Base-by-base conservation (phyloP, 2,888 invertebrate genomes). In the Dioctria linearis region DNA sequence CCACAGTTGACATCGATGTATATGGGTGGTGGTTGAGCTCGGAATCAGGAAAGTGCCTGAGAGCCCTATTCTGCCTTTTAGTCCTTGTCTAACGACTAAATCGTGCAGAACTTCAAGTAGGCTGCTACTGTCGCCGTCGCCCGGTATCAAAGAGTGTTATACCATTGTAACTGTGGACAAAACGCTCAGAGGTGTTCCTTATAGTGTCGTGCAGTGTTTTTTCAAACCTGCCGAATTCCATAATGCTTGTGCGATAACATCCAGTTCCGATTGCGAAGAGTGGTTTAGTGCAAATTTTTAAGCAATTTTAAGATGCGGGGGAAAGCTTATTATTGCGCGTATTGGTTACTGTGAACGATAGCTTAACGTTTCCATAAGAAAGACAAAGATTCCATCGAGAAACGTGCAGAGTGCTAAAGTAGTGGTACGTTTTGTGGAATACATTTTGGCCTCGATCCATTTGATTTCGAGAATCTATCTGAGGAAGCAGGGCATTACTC, bases 21-120 rank as follows among this genome's bases (percentile, higher is more conserved):
- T 11, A 76, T 39, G 49, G 63, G 57, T 49, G 76, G 54, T 61
- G 63, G 63, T 25, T 25, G 25, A 25, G 49, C 73, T 73, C 59
- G 25, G 51, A 39, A 42, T 76, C 76, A 57, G 76, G 63, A 46
- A 63, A 63, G 63, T 42, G 76, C 46, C 76, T 76, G 63, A 63
- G 76, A 63, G 63, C 76, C 49, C 37, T 57, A 76, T 76, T 63
- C 63, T 76, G 76, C 63, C 46, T 76, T 76, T 78, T 66, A 78
- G 78, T 78, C 67, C 57, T 67, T 78, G 51, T 78, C 78, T 57
- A 78, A 51, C 67, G 43, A 78, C 78, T 54, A 65, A 42, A 54
- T 67, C 57, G 78, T 42, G 42, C 66, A 66, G 66, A 54, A n/a
- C 42, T 43, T 59, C 51, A 42, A 59, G 59, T 59, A 59, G 73